Base-by-base conservation (phyloP, 2,888 invertebrate genomes). In the Drosophila borborema region DNA sequence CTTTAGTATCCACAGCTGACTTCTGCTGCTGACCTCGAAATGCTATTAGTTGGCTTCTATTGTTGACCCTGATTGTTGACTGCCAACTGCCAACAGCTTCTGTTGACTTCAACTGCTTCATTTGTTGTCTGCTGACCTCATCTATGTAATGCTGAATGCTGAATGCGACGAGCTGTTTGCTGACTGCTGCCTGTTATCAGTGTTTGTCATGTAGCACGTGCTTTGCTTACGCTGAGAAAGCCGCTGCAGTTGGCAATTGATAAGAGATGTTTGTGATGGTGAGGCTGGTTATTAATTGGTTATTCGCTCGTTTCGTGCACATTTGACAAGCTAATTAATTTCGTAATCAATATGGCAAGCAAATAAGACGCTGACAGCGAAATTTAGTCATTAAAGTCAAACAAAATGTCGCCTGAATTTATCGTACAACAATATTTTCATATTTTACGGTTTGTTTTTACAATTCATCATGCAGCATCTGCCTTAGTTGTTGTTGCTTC, bases 331-430 rank as follows among this genome's bases (percentile, higher is more conserved):
- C 80, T 78, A 84, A 86, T 88, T 86, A 84, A 86, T 86, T 86
- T 82, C 65, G 74, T 62, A 81, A 85, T 83, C 88, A 86, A 85
- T 86, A 80, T 74, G 76, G 72, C 55, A 72, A 63, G 65, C 74
- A 72, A 75, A 65, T 43, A 72, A 72, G 72, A 65, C 71, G 60
- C 64, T 72, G 83, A 81, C 80, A 77, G 59, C 77, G 23, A 77
- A 86, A 88, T 83, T 86, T 83, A 88, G 78, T 77, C 80, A 86
- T 83, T 83, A 76, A 78, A 76, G 80, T 82, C 76, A 83, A 83
- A 74, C 80, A 73, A 55, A 80, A 64, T 73, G 77, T 74, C 77
- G 46, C 59, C 58, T 65, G 34, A 76, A 78, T 72, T 81, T 81
- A 67, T 72, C 65, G 73, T 59, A 43, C 34, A 59, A 54, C 60